Evolutionary conservation across 2,113 vertebrate genomes (phyloP).

Genomic region (Vulpes lagopus): DNA sequence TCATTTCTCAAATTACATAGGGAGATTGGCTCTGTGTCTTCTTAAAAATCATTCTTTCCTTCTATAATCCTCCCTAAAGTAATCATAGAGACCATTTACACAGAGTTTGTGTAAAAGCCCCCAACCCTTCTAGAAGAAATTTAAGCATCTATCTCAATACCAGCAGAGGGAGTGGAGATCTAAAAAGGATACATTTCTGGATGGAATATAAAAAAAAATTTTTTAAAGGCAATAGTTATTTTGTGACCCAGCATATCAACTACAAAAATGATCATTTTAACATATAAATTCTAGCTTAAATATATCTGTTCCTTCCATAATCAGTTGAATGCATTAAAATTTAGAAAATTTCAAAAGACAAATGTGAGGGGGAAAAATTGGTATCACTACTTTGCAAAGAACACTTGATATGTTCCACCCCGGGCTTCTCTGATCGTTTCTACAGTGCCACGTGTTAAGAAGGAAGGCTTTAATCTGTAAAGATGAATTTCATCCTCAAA

Average conservation of each 20-base stretch:
- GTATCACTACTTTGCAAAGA: slow-evolving; percentile 23
- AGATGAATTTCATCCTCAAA: slow-evolving; percentile 77
- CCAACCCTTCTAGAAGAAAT: not conserved
- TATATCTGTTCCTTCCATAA: not conserved
- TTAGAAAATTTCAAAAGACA: slow-evolving; percentile 53
- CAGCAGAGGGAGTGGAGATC: not conserved
- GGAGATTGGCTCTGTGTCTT: not conserved
- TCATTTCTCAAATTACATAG: not conserved
- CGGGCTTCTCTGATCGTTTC: slow-evolving; percentile 58
- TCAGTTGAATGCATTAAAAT: slow-evolving; percentile 17
- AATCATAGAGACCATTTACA: not conserved
- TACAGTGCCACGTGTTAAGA: not conserved
- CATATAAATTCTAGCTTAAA: slow-evolving; percentile 42
- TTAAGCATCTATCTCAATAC: not conserved
- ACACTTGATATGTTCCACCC: not conserved
- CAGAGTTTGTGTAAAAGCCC: not conserved
- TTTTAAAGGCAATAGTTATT: not conserved
- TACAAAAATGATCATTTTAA: not conserved
- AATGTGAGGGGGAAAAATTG: not conserved
- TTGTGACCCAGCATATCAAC: slow-evolving; percentile 33
- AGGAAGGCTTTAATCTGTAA: slow-evolving; percentile 77
- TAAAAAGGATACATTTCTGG: not conserved
- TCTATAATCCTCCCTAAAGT: not conserved
- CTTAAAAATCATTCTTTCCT: slow-evolving; percentile 10
- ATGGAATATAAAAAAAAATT: not conserved